Evolutionary conservation across 2,888 invertebrate species (phyloP).

Genomic region (Xiphydria camelus): DNA sequence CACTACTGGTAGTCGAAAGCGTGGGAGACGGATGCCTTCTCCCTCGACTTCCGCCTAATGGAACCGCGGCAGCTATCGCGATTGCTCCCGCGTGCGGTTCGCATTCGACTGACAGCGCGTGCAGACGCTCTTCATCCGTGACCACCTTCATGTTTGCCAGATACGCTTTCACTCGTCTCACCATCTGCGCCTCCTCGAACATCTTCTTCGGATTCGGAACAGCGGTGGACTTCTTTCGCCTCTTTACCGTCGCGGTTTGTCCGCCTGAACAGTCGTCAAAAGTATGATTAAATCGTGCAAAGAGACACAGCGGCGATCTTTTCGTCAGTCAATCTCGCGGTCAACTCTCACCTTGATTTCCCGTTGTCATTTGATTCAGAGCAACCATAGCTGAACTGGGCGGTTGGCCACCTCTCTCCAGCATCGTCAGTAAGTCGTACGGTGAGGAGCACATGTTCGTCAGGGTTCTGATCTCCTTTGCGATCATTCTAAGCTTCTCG

Average conservation of each 20-base stretch:
- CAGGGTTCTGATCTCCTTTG: slow-evolving; percentile 88
- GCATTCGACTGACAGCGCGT: slow-evolving; percentile 86
- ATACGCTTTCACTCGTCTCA: slow-evolving; percentile 94
- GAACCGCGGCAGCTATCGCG: slow-evolving; percentile 59
- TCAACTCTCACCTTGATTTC: slow-evolving; percentile 61
- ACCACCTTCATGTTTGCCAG: slow-evolving; percentile 89
- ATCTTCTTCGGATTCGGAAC: slow-evolving; percentile 96
- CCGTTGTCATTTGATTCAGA: slow-evolving; percentile 82
- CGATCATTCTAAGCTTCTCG: slow-evolving; percentile 97
- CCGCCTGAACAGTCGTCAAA: too few relatives aligned
- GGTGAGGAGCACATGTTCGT: slow-evolving; percentile 96
- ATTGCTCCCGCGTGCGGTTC: slow-evolving; percentile 65
- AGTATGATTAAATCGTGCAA: too few relatives aligned
- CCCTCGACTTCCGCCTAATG: slow-evolving; percentile 67
- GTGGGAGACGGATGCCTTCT: slow-evolving; percentile 92
- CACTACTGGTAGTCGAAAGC: slow-evolving; percentile 87
- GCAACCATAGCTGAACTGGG: slow-evolving; percentile 88
- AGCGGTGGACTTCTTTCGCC: slow-evolving; percentile 85
- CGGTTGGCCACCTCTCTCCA: slow-evolving; percentile 84
- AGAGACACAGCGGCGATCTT: too few relatives aligned
- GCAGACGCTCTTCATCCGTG: slow-evolving; percentile 88
- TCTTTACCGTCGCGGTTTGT: slow-evolving; percentile 77
- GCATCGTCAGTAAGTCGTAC: slow-evolving; percentile 81
- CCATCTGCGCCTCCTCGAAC: slow-evolving; percentile 99
- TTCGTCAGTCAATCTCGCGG: too few relatives aligned